Percentiles rank a stretch among this genome's conserved stretches.
Conservation (phyloP, 2,888 invertebrate genomes). For the Epirrhoe tristata region DNA sequence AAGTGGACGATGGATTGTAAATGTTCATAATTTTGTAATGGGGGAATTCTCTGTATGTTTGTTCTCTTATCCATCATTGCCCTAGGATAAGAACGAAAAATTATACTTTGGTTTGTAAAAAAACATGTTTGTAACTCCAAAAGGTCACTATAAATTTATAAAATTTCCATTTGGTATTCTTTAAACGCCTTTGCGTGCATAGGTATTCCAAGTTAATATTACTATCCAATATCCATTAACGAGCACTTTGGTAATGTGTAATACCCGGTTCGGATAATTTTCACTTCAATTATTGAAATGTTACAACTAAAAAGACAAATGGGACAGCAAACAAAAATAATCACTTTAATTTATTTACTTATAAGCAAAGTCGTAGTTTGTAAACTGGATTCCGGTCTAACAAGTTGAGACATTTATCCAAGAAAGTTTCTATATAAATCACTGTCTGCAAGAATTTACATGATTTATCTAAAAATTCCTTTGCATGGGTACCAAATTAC, state of each 20-base stretch:
- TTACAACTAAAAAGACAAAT: constrained; percentile 1
- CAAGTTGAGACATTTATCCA: constrained; percentile 32
- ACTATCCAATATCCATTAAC: no score
- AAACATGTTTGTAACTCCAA: no score
- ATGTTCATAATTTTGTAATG: neutral
- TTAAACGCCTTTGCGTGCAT: no score
- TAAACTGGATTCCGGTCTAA: constrained; percentile 23
- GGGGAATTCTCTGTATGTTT: neutral
- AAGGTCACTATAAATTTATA: no score
- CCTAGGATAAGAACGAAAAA: no score
- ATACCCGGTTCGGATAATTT: neutral
- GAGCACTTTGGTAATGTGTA: no score
- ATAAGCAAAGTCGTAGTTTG: constrained; percentile 19
- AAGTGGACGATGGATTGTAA: constrained; percentile 2
- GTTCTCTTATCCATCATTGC: no score
- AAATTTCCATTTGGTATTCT: no score
- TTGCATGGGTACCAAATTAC: constrained; percentile 9
- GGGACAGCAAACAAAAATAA: constrained; percentile 4
- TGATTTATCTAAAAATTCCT: constrained; percentile 23
- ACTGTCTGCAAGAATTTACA: constrained; percentile 25
- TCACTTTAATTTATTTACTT: constrained; percentile 21
- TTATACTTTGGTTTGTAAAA: no score
- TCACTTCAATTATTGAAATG: neutral
- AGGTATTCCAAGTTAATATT: no score
- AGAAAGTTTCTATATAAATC: constrained; percentile 34